A percentile compares a stretch with the other conserved stretches of the same genome.
Evolutionary conservation across 2,888 invertebrate species (phyloP).

Genomic region (Alloscopus bannaensis): DNA sequence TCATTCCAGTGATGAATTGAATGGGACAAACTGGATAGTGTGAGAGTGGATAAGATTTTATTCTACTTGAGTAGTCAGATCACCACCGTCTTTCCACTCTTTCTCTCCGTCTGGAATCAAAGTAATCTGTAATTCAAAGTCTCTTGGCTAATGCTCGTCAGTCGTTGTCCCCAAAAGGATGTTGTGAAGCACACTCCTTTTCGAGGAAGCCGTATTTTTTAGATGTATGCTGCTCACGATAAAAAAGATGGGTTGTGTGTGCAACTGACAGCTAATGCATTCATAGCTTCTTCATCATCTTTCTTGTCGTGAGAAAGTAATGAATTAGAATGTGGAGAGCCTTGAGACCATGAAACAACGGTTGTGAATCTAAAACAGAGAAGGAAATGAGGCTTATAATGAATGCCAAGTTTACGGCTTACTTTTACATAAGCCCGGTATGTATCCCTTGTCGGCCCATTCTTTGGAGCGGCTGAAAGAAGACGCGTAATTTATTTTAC

Average conservation of each 20-base stretch:
- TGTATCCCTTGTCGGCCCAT: too few relatives aligned
- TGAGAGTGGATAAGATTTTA: slow-evolving; percentile 33
- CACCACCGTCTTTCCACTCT: slow-evolving; percentile 23
- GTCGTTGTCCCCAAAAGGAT: background rate
- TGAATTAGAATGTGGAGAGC: slow-evolving; percentile 46
- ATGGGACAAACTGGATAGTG: slow-evolving; percentile 44
- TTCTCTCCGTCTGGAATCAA: slow-evolving; percentile 25
- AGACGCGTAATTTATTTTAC: background rate
- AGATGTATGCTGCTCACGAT: background rate
- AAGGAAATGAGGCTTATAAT: slow-evolving; percentile 28
- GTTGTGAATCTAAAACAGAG: background rate
- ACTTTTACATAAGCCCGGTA: too few relatives aligned
- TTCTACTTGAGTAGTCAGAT: slow-evolving; percentile 43
- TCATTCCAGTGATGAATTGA: slow-evolving; percentile 55
- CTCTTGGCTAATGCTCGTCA: slow-evolving; percentile 8
- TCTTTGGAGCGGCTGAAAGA: too few relatives aligned
- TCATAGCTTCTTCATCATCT: slow-evolving; percentile 64
- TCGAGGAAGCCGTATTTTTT: background rate
- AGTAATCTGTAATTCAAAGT: slow-evolving; percentile 59
- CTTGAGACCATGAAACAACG: too few relatives aligned
- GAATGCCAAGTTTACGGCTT: background rate
- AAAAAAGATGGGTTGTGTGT: slow-evolving; percentile 19
- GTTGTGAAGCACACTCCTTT: background rate
- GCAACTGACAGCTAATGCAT: slow-evolving; percentile 60
- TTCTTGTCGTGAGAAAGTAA: slow-evolving; percentile 65